Conservation (phyloP, 37 sponge, comb jelly and placozoan genomes). For the Spongilla lacustris region DNA sequence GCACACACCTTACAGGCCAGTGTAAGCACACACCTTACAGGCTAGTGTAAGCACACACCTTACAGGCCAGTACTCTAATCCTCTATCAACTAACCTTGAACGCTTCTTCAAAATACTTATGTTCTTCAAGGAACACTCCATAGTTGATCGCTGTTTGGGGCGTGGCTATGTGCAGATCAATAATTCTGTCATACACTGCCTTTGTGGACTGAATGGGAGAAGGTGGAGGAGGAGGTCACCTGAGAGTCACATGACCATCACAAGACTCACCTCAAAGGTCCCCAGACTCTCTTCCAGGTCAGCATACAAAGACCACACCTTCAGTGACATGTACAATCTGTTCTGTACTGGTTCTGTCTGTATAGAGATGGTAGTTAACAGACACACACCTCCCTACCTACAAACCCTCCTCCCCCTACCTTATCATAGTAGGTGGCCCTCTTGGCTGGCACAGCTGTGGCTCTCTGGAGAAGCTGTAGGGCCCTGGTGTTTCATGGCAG, state of each 20-base stretch:
- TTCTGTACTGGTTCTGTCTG: slow-evolving; percentile 92
- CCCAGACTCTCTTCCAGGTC: slow-evolving; percentile 99
- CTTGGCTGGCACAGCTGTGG: slow-evolving; percentile 93
- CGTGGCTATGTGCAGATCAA: slow-evolving; percentile 95
- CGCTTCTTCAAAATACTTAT: slow-evolving; percentile 97
- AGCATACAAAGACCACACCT: slow-evolving; percentile 97
- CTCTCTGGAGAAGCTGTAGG: slow-evolving; percentile 75
- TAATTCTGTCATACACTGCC: slow-evolving; percentile 94
- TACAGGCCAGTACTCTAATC: too few relatives aligned
- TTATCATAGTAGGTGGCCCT: slow-evolving; percentile 94
- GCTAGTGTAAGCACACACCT: too few relatives aligned
- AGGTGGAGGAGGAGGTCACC: too few relatives aligned
- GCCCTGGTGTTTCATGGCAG: slow-evolving; percentile 64
- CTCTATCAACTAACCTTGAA: slow-evolving; percentile 85
- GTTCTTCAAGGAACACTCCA: slow-evolving; percentile 91
- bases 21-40: too few relatives aligned
- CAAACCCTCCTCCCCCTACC: slow-evolving; percentile 9
- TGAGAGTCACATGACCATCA: too few relatives aligned
- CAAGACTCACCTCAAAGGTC: slow-evolving; percentile 72
- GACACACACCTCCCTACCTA: not conserved
- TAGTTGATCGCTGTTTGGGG: slow-evolving; percentile 96
- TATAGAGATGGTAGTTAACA: not conserved
- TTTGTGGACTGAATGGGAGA: slow-evolving; percentile 83
- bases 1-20: too few relatives aligned
- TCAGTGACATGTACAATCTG: slow-evolving; percentile 82